phyloP scores from a whole-genome alignment of 1,140 invertebrate genomes.

The Ostrea edulis region DNA sequence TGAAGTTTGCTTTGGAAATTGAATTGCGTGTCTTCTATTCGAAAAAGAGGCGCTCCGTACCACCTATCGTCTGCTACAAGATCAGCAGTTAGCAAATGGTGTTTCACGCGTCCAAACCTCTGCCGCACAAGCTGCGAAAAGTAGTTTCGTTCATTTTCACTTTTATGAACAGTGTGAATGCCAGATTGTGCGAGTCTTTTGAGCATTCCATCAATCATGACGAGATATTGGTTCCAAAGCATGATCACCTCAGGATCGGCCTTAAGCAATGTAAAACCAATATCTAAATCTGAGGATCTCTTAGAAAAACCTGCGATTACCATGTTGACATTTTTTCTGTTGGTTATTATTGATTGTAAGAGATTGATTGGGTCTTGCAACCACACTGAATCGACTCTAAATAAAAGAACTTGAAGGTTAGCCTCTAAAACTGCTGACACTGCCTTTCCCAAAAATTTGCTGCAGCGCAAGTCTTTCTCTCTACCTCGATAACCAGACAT shows the following conservation, averaged over 20 bases:
- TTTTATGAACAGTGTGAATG: not conserved
- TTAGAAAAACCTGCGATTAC: not conserved
- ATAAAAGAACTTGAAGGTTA: not conserved
- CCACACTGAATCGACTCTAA: slow-evolving; percentile 19
- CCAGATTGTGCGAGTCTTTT: not conserved
- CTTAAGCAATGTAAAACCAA: not conserved
- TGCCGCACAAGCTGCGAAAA: slow-evolving; percentile 21
- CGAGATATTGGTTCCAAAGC: slow-evolving; percentile 14
- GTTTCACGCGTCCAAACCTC: slow-evolving; percentile 17
- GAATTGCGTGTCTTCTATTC: not conserved
- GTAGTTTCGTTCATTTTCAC: slow-evolving; percentile 9
- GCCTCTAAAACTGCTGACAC: not conserved
- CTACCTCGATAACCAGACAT: not conserved
- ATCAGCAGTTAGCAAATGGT: not conserved
- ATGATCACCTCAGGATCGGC: not conserved
- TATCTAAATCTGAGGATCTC: not conserved
- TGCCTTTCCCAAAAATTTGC: not conserved
- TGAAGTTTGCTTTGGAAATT: slow-evolving; percentile 3
- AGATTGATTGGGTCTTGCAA: slow-evolving; percentile 7
- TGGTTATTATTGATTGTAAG: not conserved
- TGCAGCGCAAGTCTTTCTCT: not conserved
- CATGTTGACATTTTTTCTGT: not conserved
- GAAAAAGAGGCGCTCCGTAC: slow-evolving; percentile 19
- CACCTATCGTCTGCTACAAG: slow-evolving; percentile 7
- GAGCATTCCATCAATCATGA: slow-evolving; percentile 7